These are phyloP conservation scores for Megaustenia siamemsis DNA, from an alignment of 2,888 invertebrate genomes.

Conservation along the genomic window DNA sequence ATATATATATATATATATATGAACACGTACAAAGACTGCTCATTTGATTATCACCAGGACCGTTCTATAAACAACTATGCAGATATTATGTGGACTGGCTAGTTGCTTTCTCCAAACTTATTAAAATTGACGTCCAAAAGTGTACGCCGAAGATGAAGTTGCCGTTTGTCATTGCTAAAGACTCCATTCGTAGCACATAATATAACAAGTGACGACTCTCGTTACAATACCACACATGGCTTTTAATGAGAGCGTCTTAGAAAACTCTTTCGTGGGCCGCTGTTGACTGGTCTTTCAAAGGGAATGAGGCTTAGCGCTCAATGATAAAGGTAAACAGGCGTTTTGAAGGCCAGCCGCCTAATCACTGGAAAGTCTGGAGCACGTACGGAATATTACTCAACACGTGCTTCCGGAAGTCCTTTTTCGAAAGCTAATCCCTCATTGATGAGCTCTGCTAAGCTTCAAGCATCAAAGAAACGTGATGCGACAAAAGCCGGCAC, in stretches of 20 bases:
- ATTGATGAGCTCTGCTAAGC: constrained; percentile 38
- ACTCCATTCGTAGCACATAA: neutral
- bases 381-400: constrained; percentile 34
- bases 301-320: constrained; percentile 13
- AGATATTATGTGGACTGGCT: no score
- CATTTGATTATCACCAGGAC: no score
- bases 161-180: neutral
- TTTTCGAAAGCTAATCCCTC: constrained; percentile 19
- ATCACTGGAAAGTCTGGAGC: constrained; percentile 5
- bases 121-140: no score
- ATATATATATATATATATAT: no score
- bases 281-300: constrained; percentile 1
- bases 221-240: neutral
- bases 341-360: constrained; percentile 13
- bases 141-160: no score
- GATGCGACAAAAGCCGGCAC: constrained; percentile 22
- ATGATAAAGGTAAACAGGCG: constrained; percentile 33
- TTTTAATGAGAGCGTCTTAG: constrained; percentile 17
- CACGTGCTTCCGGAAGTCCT: constrained; percentile 6
- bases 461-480: constrained; percentile 34
- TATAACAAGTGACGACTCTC: neutral
- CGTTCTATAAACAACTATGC: no score
- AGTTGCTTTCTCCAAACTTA: no score
- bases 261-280: neutral
- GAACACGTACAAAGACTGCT: no score